Evolutionary conservation across 1,140 invertebrate species (phyloP).

Genomic region (Diploscapter pachys): DNA sequence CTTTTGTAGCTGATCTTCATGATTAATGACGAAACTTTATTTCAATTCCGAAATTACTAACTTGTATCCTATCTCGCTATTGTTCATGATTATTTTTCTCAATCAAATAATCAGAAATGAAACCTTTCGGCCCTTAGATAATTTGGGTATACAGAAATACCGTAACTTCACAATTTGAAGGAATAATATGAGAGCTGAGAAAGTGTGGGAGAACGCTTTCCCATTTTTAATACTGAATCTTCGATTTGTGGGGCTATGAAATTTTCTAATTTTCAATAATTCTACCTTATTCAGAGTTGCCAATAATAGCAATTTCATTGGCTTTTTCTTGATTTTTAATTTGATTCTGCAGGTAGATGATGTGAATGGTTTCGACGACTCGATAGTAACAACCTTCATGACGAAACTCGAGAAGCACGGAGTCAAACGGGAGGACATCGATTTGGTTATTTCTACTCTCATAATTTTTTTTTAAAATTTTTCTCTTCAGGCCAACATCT

Average conservation of each 20-base stretch:
- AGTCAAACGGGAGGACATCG: constrained; percentile 45
- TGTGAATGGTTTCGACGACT: constrained; percentile 56
- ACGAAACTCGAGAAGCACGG: constrained; percentile 45
- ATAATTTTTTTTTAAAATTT: background rate
- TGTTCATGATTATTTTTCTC: background rate
- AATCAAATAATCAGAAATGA: too few relatives aligned
- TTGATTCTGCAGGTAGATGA: constrained; percentile 49
- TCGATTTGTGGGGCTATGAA: too few relatives aligned
- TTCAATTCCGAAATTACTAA: background rate
- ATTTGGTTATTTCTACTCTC: constrained; percentile 29
- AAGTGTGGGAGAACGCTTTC: too few relatives aligned
- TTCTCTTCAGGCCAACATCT: constrained; percentile 51
- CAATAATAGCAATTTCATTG: background rate
- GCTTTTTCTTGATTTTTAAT: background rate
- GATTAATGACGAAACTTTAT: background rate
- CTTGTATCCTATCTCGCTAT: background rate
- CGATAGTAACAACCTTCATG: constrained; percentile 44
- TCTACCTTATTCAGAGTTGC: too few relatives aligned
- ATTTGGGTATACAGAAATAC: too few relatives aligned
- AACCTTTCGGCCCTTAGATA: too few relatives aligned
- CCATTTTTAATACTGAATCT: too few relatives aligned
- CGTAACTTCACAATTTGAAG: too few relatives aligned
- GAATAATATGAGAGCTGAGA: too few relatives aligned
- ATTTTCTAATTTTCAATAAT: too few relatives aligned
- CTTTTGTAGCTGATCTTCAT: background rate